phyloP scores from a whole-genome alignment of 2,797 vertebrate species.

The Onychomys torridus region DNA sequence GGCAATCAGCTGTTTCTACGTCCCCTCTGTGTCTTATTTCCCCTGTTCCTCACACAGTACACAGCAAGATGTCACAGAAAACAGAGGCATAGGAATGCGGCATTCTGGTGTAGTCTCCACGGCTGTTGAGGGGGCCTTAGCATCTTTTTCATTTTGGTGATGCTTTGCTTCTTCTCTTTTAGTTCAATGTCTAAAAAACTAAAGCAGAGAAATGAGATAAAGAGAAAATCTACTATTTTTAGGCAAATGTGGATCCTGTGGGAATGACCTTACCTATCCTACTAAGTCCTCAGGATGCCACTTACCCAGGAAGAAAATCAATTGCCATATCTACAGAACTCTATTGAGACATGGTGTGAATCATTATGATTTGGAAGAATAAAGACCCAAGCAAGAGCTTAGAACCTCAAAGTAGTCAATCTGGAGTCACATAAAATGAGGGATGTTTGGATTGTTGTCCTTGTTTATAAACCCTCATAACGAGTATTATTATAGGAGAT shows the following conservation, averaged over 20 bases:
- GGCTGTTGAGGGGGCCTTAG: not conserved
- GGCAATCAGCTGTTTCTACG: not conserved
- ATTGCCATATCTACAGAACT: not conserved
- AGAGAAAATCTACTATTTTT: not conserved
- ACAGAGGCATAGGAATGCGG: not conserved
- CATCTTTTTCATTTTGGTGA: not conserved
- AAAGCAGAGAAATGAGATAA: constrained; percentile 19
- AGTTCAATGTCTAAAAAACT: constrained; percentile 45
- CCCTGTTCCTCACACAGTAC: not conserved
- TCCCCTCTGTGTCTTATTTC: not conserved
- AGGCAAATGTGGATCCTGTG: not conserved
- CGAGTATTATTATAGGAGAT: not conserved
- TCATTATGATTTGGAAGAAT: not conserved
- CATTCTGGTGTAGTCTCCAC: not conserved
- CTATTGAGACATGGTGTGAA: not conserved
- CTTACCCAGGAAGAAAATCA: not conserved
- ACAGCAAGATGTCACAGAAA: constrained; percentile 3
- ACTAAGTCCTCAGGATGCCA: not conserved
- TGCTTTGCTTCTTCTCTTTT: not conserved
- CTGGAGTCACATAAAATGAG: not conserved
- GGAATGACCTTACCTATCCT: not conserved
- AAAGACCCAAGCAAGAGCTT: not conserved
- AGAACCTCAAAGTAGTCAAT: not conserved
- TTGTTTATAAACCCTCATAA: not conserved
- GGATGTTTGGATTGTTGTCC: not conserved